Conservation (phyloP, 1,140 invertebrate genomes). For the Pseudomyrmex sp. region DNA sequence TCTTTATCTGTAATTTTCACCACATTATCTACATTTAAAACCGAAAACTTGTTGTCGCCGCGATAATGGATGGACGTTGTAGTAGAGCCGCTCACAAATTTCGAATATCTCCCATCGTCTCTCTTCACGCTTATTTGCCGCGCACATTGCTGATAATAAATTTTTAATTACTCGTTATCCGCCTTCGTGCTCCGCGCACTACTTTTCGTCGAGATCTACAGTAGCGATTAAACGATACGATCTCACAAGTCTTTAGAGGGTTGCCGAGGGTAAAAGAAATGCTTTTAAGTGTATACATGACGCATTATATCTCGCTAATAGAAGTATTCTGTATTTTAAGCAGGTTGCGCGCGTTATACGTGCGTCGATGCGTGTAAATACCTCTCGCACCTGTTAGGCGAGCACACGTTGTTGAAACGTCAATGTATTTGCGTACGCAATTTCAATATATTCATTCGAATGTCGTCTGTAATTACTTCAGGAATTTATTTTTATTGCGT, state of each 20-base stretch:
- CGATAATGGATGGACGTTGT: neutral
- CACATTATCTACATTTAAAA: neutral
- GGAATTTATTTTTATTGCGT: too few species aligned
- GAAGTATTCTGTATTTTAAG: neutral
- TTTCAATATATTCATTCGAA: neutral
- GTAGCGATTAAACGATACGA: conserved; percentile 32
- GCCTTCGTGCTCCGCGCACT: neutral
- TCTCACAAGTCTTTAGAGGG: conserved; percentile 25
- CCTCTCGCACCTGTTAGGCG: neutral
- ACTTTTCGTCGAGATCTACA: conserved; percentile 27
- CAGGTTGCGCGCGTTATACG: neutral
- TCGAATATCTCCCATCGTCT: conserved; percentile 17
- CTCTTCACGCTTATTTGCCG: conserved; percentile 33
- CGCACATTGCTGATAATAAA: conserved; percentile 2
- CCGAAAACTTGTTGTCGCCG: neutral
- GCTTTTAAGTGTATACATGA: neutral
- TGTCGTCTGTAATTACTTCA: too few species aligned
- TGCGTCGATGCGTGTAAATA: too few species aligned
- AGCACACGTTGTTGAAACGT: neutral
- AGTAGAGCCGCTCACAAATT: neutral
- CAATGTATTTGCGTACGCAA: neutral
- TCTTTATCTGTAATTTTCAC: neutral
- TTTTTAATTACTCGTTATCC: conserved; percentile 51
- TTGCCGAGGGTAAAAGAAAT: neutral
- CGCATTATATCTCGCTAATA: neutral